phyloP scores from a whole-genome alignment of 1,140 invertebrate genomes.

The Olivierus martensii region DNA sequence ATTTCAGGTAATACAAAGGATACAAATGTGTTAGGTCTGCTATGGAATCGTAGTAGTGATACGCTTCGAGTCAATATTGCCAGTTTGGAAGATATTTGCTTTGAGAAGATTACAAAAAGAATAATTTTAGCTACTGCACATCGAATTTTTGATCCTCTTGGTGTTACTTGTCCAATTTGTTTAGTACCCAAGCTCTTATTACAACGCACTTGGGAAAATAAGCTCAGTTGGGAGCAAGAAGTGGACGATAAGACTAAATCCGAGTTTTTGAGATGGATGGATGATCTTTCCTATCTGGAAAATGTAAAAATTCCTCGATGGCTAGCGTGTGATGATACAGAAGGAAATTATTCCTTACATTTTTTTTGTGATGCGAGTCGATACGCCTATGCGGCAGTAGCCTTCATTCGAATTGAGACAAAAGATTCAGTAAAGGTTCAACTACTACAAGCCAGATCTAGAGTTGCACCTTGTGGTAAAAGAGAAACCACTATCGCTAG shows the following conservation, averaged over 20 bases:
- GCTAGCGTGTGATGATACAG: background rate
- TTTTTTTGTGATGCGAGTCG: slow-evolving; percentile 4
- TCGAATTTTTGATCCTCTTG: slow-evolving; percentile 10
- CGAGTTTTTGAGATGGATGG: slow-evolving; percentile 10
- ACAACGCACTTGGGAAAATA: background rate
- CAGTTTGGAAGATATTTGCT: background rate
- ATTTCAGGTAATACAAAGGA: background rate
- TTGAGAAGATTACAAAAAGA: slow-evolving; percentile 3
- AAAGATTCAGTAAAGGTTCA: slow-evolving; percentile 7
- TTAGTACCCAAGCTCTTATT: slow-evolving; percentile 1
- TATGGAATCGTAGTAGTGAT: slow-evolving; percentile 1
- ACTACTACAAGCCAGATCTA: slow-evolving; percentile 6
- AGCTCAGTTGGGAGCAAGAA: background rate
- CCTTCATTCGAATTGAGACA: slow-evolving; percentile 4
- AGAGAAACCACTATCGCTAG: slow-evolving; percentile 3
- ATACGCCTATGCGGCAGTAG: background rate
- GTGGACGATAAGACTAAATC: background rate
- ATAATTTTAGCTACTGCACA: slow-evolving; percentile 1
- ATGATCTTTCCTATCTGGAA: background rate
- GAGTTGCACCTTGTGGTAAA: slow-evolving; percentile 4
- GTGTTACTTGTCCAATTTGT: background rate
- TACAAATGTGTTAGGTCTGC: slow-evolving; percentile 7
- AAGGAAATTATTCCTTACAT: background rate
- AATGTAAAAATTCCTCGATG: slow-evolving; percentile 2
- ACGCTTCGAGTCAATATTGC: slow-evolving; percentile 2